Conservation (phyloP, 2,113 vertebrate species). For the Acanthisitta chloris region DNA sequence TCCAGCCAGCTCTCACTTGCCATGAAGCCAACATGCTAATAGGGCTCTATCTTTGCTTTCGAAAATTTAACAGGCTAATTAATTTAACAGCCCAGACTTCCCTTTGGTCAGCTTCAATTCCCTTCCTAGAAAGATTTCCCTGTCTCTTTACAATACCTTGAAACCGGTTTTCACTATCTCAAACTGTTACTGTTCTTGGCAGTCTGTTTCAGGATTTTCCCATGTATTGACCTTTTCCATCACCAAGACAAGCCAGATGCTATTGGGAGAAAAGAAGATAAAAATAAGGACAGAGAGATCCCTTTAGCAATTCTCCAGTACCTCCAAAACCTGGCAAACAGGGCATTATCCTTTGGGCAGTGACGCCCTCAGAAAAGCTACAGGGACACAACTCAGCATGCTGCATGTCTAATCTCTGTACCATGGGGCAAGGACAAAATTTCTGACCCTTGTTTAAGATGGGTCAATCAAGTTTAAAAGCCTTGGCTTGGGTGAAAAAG, state of each 20-base stretch:
- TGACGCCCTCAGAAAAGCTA: not conserved
- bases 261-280: not conserved
- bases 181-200: not conserved
- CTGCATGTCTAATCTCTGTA: not conserved
- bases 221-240: not conserved
- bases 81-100: conserved; percentile 33
- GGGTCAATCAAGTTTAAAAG: not conserved
- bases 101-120: not conserved
- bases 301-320: not conserved
- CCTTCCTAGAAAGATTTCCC: not conserved
- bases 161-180: conserved; percentile 2
- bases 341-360: not conserved
- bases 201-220: not conserved
- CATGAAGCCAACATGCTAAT: conserved; percentile 13
- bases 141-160: not conserved
- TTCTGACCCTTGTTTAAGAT: not conserved
- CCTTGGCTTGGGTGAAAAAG: not conserved
- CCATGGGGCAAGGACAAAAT: not conserved
- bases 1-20: conserved; percentile 42
- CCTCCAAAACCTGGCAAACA: not conserved
- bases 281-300: not conserved
- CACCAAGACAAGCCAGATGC: not conserved
- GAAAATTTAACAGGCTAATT: conserved; percentile 37
- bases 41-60: conserved; percentile 28
- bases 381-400: not conserved